phyloP scores from a whole-genome alignment of 2,888 invertebrate genomes.

The Sesia apiformis region DNA sequence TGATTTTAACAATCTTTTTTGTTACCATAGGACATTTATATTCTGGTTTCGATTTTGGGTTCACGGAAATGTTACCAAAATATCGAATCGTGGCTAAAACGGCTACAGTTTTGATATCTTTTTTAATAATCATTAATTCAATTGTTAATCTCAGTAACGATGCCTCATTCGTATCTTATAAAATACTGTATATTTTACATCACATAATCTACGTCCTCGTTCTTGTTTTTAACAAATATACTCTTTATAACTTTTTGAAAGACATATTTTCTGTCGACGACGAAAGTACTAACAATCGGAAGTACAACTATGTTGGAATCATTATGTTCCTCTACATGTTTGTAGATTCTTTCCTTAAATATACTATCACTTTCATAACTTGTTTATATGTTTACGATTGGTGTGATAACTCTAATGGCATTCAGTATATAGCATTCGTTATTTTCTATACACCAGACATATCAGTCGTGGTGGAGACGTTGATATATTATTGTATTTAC shows the following conservation, averaged over 20 bases:
- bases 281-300: background rate
- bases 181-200: too few relatives aligned
- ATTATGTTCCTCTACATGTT: background rate
- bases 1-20: too few relatives aligned
- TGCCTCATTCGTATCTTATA: too few relatives aligned
- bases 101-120: too few relatives aligned
- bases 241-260: background rate
- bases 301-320: background rate
- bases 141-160: too few relatives aligned
- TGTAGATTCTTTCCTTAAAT: background rate
- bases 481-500: background rate
- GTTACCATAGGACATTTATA: too few relatives aligned
- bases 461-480: background rate
- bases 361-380: background rate
- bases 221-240: background rate
- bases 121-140: too few relatives aligned
- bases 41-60: too few relatives aligned
- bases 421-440: background rate
- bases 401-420: background rate
- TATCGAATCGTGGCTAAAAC: too few relatives aligned
- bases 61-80: too few relatives aligned
- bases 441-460: background rate
- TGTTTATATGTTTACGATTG: background rate
- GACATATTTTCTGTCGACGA: background rate
- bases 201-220: background rate